Conservation (phyloP, 2,113 vertebrate genomes). For the Balaeniceps rex region DNA sequence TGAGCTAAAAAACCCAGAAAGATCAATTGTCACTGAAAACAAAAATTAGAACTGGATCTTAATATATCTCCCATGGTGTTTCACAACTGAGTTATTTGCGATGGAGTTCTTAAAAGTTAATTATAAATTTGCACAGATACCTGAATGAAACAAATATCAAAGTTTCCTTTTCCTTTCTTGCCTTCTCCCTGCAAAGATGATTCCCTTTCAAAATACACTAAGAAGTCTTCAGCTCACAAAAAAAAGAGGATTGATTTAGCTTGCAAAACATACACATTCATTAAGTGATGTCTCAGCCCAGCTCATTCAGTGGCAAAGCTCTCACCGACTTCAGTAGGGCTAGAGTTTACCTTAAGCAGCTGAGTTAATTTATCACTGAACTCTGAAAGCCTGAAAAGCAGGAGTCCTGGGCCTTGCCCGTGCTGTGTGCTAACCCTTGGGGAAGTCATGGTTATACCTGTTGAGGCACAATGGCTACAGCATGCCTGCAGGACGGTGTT, state of each 20-base stretch:
- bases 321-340: accelerated
- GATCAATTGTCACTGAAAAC: neutral
- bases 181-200: neutral
- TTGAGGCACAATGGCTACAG: accelerated
- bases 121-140: neutral
- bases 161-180: neutral
- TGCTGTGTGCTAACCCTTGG: accelerated
- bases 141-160: neutral
- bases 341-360: neutral
- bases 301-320: neutral
- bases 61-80: neutral
- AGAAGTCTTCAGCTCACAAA: neutral
- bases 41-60: slow-evolving; percentile 1
- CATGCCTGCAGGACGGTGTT: neutral
- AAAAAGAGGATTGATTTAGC: neutral
- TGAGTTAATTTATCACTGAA: neutral
- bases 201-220: neutral
- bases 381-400: neutral
- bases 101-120: neutral
- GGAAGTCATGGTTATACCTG: neutral
- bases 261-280: neutral
- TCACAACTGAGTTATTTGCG: slow-evolving; percentile 3
- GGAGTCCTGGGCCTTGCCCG: neutral
- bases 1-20: neutral
- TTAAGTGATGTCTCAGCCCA: neutral